phyloP scores from a whole-genome alignment of 2,888 invertebrate species.

The Synergus umbraculus region DNA sequence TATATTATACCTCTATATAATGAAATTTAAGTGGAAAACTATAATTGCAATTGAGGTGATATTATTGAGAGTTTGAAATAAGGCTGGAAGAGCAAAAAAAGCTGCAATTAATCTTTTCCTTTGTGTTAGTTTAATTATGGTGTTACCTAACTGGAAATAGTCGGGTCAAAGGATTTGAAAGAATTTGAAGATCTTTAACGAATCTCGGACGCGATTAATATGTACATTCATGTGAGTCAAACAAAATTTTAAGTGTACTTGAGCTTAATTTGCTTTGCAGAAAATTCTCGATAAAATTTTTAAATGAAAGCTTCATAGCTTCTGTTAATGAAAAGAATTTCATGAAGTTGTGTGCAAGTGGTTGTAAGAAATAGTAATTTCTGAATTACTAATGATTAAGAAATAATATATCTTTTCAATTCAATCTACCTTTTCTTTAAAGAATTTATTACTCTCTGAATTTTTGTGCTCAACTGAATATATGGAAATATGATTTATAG shows the following conservation, averaged over 20 bases:
- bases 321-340: background rate
- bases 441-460: background rate
- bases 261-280: background rate
- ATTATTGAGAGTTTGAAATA: background rate
- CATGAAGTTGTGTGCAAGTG: background rate
- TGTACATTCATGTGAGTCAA: background rate
- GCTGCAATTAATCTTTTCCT: background rate
- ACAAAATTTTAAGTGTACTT: background rate
- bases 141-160: constrained; percentile 11
- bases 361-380: too few relatives aligned
- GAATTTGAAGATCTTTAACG: constrained; percentile 16
- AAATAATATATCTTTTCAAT: background rate
- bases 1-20: too few relatives aligned
- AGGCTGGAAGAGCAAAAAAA: background rate
- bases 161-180: constrained; percentile 14
- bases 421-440: background rate
- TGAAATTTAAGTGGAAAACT: background rate
- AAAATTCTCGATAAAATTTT: background rate
- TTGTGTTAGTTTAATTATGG: constrained; percentile 14
- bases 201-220: constrained; percentile 12
- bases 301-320: background rate
- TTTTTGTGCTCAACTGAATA: background rate
- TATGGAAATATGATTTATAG: background rate
- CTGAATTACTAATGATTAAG: too few relatives aligned
- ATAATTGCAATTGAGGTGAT: background rate